phyloP scores from a whole-genome alignment of 2,113 vertebrate genomes.

The Gasterosteus aculeatus region DNA sequence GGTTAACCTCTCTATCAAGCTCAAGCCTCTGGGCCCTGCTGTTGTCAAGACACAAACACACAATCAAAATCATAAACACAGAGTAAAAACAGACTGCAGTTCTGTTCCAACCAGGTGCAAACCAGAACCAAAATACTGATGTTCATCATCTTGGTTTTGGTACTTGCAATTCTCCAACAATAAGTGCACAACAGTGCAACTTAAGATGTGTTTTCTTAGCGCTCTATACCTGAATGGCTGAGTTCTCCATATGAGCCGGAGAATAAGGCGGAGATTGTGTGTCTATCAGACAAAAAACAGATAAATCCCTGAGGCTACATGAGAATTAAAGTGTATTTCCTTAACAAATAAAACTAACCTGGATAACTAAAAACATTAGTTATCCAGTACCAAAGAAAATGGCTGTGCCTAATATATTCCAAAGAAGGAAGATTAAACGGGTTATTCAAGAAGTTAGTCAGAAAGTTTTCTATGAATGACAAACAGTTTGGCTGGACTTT shows the following conservation, averaged over 20 bases:
- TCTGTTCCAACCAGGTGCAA: constrained; percentile 23
- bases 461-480: constrained; percentile 72
- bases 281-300: constrained; percentile 60
- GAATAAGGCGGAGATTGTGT: constrained; percentile 31
- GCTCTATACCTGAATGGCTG: constrained; percentile 40
- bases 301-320: constrained; percentile 54
- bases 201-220: constrained; percentile 25
- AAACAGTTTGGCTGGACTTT: constrained; percentile 42
- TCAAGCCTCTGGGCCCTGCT: constrained; percentile 44
- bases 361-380: constrained; percentile 52
- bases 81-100: constrained; percentile 49
- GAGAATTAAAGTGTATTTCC: constrained; percentile 56
- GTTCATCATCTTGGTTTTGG: constrained; percentile 24
- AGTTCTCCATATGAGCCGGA: constrained; percentile 29
- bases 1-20: constrained; percentile 64
- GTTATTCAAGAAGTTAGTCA: constrained; percentile 45
- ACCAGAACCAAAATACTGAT: constrained; percentile 56
- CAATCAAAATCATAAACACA: constrained; percentile 59
- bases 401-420: constrained; percentile 58
- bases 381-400: constrained; percentile 64
- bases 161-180: constrained; percentile 17
- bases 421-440: constrained; percentile 56
- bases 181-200: constrained; percentile 1
- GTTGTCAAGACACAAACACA: constrained; percentile 70
- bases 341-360: constrained; percentile 38